These are phyloP conservation scores for Pterobdella sp. DNA, from an alignment of 2,888 invertebrate species.

Conservation along the genomic window DNA sequence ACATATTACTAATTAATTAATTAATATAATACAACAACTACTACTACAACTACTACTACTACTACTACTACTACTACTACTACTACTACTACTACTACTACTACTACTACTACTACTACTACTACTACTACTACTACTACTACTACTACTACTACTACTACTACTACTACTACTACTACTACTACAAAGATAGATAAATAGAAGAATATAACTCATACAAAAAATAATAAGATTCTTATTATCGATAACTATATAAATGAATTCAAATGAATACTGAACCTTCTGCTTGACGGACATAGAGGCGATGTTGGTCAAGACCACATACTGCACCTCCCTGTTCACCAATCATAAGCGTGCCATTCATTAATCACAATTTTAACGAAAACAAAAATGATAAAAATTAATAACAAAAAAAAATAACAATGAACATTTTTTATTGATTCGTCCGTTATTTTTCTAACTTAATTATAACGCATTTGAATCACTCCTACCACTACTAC, in stretches of 20 bases:
- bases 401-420: neutral
- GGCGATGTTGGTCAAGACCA: conserved; percentile 88
- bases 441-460: neutral
- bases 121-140: conserved; percentile 20
- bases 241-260: neutral
- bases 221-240: conserved; percentile 33
- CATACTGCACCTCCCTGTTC: conserved; percentile 81
- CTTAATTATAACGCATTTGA: too few relatives aligned
- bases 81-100: conserved; percentile 12
- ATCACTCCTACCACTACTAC: neutral
- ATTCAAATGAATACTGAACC: conserved; percentile 41
- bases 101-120: conserved; percentile 17
- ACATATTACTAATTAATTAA: too few relatives aligned
- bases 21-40: too few relatives aligned
- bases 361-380: neutral
- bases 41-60: neutral
- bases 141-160: conserved; percentile 20
- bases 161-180: neutral
- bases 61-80: conserved; percentile 15
- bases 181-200: neutral
- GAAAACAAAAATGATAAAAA: neutral
- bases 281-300: conserved; percentile 72
- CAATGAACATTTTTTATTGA: neutral
- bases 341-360: neutral
- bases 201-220: neutral